A percentile compares a stretch with the other conserved stretches of the same genome.
These are phyloP conservation scores for Euura lappo DNA, from an alignment of 1,140 invertebrate species.

Conservation along the genomic window DNA sequence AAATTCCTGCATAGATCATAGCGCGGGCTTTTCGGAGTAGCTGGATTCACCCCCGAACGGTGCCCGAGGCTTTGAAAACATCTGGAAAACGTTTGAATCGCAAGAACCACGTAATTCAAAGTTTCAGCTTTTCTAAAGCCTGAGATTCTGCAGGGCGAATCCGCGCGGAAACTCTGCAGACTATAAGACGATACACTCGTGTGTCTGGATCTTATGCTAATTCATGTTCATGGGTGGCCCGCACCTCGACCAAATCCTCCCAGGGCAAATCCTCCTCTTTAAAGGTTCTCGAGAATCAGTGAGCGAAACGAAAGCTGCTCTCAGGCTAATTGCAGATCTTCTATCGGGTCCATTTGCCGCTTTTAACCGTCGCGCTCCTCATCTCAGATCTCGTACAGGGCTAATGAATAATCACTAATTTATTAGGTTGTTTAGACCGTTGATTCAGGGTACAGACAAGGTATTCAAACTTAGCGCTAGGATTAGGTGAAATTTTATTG, in stretches of 20 bases:
- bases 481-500: no score
- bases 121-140: background rate
- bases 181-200: background rate
- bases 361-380: no score
- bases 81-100: no score
- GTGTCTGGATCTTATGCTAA: background rate
- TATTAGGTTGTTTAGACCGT: no score
- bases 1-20: background rate
- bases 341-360: background rate
- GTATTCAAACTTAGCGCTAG: no score
- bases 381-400: no score
- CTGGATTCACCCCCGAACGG: no score
- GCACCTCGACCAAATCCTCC: background rate
- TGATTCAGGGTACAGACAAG: no score
- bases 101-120: background rate
- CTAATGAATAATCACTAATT: no score
- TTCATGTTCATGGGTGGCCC: background rate
- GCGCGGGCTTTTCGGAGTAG: background rate
- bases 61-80: no score
- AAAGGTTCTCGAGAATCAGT: background rate
- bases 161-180: background rate
- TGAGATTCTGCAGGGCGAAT: background rate
- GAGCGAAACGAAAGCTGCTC: slow-evolving; percentile 2
- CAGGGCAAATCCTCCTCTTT: background rate
- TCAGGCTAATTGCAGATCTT: slow-evolving; percentile 1